Evolutionary conservation across 2,888 invertebrate species (phyloP), one percentile per base, ranked within the genome.

Genomic region (Apocheima hispidaria): DNA sequence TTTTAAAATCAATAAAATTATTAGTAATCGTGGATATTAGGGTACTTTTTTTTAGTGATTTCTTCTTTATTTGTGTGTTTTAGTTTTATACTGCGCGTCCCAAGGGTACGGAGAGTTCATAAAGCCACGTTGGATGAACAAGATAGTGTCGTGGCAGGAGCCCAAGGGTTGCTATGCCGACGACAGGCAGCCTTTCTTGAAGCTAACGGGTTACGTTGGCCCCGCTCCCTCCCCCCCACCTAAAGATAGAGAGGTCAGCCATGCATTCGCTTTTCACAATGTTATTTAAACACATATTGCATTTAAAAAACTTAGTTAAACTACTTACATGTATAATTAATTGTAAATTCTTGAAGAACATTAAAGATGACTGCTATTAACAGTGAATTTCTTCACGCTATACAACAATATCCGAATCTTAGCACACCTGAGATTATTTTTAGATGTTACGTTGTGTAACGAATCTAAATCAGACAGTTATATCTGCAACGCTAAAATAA

Each of bases 21-120:
- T 3, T 35, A 6, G 16, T 16, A 7, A 36, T 4, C 7, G n/a
- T 14, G 5, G 16, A 5, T 16, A 4, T 16, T 6, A n/a, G n/a
- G n/a, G n/a, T n/a, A n/a, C n/a, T 7, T 35, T 6, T 35, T 20
- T n/a, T 21, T 2, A 16, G 2, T 44, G 16, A 20, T 44, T 26
- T 10, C 9, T 44, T 7, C 26, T 21, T 14, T 23, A 4, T 7
- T 23, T 23, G 23, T 18, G 0, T 38, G 10, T 38, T 38, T 58
- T 70, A 92, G 92, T 92, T 56, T 69, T 88, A 4, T 88, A 83
- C 64, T 92, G 92, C 69, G 78, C 89, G 1, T 74, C 83, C 14
- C 91, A 92, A 82, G 92, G 92, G 0, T 92, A 92, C 54, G 92
- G 92, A 3, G 92, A 92, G 65, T 92, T 92, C 46, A 90, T 92